Base-by-base conservation (phyloP, 2,113 vertebrate species). In the Platanista minor region DNA sequence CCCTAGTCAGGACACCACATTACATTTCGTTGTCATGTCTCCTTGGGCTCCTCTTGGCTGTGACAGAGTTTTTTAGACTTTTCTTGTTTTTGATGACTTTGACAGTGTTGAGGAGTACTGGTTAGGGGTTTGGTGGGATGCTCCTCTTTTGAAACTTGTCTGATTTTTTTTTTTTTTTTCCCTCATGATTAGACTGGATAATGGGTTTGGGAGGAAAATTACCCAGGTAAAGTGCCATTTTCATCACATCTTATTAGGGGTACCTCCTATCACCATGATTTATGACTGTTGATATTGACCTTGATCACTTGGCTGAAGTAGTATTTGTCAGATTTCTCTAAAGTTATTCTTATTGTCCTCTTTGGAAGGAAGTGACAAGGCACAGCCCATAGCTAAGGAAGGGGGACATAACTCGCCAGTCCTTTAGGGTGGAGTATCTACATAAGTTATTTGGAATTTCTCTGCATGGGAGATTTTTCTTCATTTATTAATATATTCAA, bases 401-500 rank as follows among this genome's bases (percentile, higher is more conserved):
- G 27, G 41, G 36, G 67, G 6, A 57, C 20, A 41, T 25, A 21
- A 0, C 33, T 0, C 25, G 7, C 18, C 8, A 4, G 5, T 72
- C n/a, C 5, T 62, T 61, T 67, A 78, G 69, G 39, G 25, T n/a
- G 13, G 61, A 57, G 12, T 29, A 43, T 18, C 62, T 84, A 49
- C 2, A 8, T 74, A 49, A 74, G 67, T 49, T 80, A 39, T 25
- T 67, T 94, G 39, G 17, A 67, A 59, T 49, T 69, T 61, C 43
- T 89, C 67, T 85, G 23, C 43, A 31, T 2, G 4, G 64, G 69
- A 27, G 15, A 66, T 74, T 57, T 87, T 4, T 85, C 39, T 84
- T 88, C 29, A 66, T 85, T 89, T 91, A n/a, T 67, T 78, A 41
- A 49, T 69, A 20, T 81, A 61, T 13, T 94, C 8, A 87, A 18